Evolutionary conservation across 2,797 vertebrate genomes (phyloP).

Genomic region (Rhynchonycteris naso): DNA sequence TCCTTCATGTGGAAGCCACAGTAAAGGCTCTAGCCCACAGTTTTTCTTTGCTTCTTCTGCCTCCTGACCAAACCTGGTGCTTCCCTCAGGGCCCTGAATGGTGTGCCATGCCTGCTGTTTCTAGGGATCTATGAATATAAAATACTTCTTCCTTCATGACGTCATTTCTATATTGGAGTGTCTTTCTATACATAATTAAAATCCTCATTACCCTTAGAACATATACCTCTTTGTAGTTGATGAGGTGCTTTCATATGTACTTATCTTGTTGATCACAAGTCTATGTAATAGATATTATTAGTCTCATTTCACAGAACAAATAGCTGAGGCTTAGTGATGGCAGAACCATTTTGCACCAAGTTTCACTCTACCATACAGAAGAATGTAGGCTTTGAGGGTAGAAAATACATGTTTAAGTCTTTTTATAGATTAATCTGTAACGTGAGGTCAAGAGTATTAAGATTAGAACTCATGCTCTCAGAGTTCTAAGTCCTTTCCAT

Average conservation of each 20-base stretch:
- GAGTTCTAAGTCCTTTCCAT: not conserved
- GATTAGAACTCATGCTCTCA: not conserved
- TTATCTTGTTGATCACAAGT: not conserved
- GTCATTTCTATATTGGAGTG: not conserved
- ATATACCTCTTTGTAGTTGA: not conserved
- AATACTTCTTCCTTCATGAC: not conserved
- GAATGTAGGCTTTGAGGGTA: not conserved
- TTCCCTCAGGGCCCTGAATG: not conserved
- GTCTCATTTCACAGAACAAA: not conserved
- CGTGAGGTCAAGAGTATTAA: not conserved
- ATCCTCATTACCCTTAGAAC: not conserved
- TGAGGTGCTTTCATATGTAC: not conserved
- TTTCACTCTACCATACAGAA: not conserved
- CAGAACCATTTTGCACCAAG: not conserved
- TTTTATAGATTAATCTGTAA: slow-evolving; percentile 2
- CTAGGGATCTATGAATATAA: not conserved
- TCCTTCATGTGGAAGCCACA: not conserved
- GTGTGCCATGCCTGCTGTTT: not conserved
- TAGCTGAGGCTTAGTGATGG: not conserved
- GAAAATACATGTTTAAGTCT: not conserved
- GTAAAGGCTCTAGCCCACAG: not conserved
- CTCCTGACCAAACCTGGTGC: not conserved
- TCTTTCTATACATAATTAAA: not conserved
- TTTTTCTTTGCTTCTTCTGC: not conserved
- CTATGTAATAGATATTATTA: not conserved